phyloP scores from a whole-genome alignment of 2,797 vertebrate genomes.

The Lagorchestes hirsutus region DNA sequence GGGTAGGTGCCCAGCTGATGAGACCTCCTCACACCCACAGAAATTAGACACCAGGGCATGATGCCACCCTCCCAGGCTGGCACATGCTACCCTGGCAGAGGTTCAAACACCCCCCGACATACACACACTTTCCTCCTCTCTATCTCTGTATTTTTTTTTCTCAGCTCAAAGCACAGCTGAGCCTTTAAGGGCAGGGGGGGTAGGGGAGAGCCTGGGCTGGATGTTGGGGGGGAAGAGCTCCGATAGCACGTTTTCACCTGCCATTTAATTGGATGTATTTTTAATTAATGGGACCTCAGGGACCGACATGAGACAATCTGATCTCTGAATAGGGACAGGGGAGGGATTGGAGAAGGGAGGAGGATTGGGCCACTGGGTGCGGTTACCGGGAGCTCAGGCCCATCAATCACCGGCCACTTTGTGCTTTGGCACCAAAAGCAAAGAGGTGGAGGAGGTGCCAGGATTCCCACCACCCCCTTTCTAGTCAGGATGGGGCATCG shows the following conservation, averaged over 20 bases:
- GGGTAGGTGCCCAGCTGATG: constrained; percentile 80
- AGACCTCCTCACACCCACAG: constrained; percentile 83
- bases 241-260: constrained; percentile 89
- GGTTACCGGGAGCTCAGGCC: constrained; percentile 85
- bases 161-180: constrained; percentile 87
- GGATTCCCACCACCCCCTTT: constrained; percentile 60
- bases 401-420: constrained; percentile 91
- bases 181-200: constrained; percentile 74
- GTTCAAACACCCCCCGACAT: constrained; percentile 69
- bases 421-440: constrained; percentile 78
- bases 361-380: constrained; percentile 90
- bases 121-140: constrained; percentile 62
- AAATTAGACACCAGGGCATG: constrained; percentile 81
- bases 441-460: constrained; percentile 61
- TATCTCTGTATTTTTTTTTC: constrained; percentile 54
- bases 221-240: constrained; percentile 77
- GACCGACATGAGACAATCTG: constrained; percentile 88
- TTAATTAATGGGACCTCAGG: constrained; percentile 91
- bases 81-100: constrained; percentile 81
- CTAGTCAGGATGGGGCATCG: constrained; percentile 47
- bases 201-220: constrained; percentile 66
- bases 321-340: constrained; percentile 90
- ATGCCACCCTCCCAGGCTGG: constrained; percentile 83
- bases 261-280: constrained; percentile 93
- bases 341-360: constrained; percentile 88